A percentile compares a stretch with the other conserved stretches of the same genome.
Conservation (phyloP, 2,113 vertebrate genomes). For the Vidua chalybeata region DNA sequence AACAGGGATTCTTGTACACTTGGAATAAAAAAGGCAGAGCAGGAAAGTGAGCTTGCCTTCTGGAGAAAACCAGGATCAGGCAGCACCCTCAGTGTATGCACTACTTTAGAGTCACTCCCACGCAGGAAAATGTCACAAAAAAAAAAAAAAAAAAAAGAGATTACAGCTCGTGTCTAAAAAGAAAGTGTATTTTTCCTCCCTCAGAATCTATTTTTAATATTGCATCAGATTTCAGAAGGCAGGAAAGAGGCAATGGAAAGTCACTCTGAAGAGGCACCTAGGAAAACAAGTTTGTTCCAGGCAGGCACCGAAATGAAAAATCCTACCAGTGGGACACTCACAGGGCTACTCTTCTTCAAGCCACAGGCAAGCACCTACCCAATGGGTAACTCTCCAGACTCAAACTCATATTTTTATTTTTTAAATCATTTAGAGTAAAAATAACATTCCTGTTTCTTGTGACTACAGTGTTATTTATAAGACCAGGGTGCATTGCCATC, state of each 20-base stretch:
- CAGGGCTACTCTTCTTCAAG: not conserved
- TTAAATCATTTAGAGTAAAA: not conserved
- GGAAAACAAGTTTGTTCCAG: not conserved
- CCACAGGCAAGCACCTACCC: not conserved
- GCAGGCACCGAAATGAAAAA: not conserved
- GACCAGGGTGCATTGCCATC: not conserved
- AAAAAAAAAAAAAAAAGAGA: not conserved
- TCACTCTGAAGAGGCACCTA: not conserved
- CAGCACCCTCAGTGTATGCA: not conserved
- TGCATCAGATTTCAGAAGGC: slow-evolving; percentile 3
- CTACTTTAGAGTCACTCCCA: not conserved
- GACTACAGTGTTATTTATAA: not conserved
- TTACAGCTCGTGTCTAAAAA: not conserved
- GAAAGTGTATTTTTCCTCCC: not conserved
- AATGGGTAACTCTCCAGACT: not conserved
- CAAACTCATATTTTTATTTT: not conserved
- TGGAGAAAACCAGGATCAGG: not conserved
- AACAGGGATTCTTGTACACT: not conserved
- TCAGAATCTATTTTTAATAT: slow-evolving; percentile 40
- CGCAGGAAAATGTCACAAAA: not conserved
- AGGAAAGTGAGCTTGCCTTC: not conserved
- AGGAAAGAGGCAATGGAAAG: not conserved
- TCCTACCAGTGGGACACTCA: not conserved
- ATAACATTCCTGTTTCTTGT: not conserved
- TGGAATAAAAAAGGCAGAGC: not conserved